These are phyloP conservation scores for Lasioglossum baleicum DNA, from an alignment of 1,140 invertebrate genomes.

Conservation along the genomic window DNA sequence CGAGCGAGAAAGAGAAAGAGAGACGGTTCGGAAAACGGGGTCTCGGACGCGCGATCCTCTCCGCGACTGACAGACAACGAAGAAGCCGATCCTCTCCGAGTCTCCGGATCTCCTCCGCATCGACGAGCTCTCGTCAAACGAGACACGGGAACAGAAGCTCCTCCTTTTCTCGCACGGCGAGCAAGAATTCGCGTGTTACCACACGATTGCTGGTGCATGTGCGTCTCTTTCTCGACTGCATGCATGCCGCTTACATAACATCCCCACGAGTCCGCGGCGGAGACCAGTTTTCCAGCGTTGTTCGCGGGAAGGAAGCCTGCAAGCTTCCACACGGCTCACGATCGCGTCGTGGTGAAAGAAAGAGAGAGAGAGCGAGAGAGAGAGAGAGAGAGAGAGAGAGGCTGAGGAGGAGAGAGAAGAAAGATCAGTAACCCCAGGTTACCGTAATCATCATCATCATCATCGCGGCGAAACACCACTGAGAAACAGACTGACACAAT, in stretches of 20 bases:
- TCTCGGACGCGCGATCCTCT: neutral
- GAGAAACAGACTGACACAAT: constrained; percentile 1
- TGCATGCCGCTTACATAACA: constrained; percentile 55
- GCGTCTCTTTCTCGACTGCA: constrained; percentile 23
- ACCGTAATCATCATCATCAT: constrained; percentile 15
- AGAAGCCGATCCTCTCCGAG: neutral
- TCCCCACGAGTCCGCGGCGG: constrained; percentile 48
- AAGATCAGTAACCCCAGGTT: constrained; percentile 23
- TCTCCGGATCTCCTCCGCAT: neutral
- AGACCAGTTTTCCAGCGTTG: constrained; percentile 49
- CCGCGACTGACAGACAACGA: neutral
- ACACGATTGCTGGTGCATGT: constrained; percentile 12
- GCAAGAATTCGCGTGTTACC: neutral
- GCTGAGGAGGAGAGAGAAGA: neutral
- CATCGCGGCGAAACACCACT: neutral
- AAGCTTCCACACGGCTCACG: constrained; percentile 21
- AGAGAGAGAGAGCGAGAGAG: too few species aligned
- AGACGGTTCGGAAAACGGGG: neutral
- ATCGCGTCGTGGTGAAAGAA: too few species aligned
- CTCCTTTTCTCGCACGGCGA: neutral
- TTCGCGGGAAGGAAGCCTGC: constrained; percentile 50
- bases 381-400: too few species aligned
- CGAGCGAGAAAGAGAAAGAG: too few species aligned
- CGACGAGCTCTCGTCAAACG: neutral
- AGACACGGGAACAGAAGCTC: too few species aligned